A percentile compares a stretch with the other conserved stretches of the same genome.
Conservation (phyloP, 2,113 vertebrate genomes). For the Oryzias melastigma region DNA sequence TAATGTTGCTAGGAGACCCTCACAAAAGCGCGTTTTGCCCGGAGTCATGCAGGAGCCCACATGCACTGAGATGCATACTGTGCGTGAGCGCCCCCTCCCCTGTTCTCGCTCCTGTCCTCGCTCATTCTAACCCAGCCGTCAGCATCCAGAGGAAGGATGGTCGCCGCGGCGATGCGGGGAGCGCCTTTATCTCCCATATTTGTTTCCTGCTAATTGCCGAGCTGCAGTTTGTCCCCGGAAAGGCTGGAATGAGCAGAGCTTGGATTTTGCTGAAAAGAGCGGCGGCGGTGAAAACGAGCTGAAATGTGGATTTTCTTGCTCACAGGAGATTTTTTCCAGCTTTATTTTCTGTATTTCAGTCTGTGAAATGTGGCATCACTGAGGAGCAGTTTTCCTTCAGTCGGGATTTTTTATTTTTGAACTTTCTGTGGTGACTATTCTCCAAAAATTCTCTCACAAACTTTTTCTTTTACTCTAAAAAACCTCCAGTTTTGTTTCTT, state of each 20-base stretch:
- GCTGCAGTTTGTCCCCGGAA: neutral
- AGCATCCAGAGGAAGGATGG: slow-evolving; percentile 25
- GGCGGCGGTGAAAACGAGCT: slow-evolving; percentile 8
- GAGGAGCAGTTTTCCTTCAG: slow-evolving; percentile 3
- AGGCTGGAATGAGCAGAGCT: slow-evolving; percentile 11
- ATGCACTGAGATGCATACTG: slow-evolving; percentile 18
- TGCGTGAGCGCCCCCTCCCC: slow-evolving; percentile 20
- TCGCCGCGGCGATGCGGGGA: slow-evolving; percentile 1
- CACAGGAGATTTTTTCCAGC: slow-evolving; percentile 13
- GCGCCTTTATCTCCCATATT: neutral
- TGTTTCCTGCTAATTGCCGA: slow-evolving; percentile 8
- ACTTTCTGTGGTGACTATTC: no score
- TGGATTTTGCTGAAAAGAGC: neutral
- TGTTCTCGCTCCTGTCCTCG: slow-evolving; percentile 26
- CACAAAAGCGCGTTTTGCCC: slow-evolving; percentile 59
- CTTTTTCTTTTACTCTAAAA: neutral
- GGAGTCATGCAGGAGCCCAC: slow-evolving; percentile 57
- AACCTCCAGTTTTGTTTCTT: neutral
- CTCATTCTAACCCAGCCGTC: slow-evolving; percentile 47
- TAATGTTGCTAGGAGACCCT: slow-evolving; percentile 78
- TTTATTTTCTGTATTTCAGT: neutral
- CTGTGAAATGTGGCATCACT: neutral
- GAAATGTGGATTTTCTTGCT: slow-evolving; percentile 17
- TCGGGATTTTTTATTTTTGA: neutral
- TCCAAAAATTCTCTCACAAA: neutral